phyloP scores from a whole-genome alignment of 1,140 invertebrate genomes.

The Pachypsylla venusta region DNA sequence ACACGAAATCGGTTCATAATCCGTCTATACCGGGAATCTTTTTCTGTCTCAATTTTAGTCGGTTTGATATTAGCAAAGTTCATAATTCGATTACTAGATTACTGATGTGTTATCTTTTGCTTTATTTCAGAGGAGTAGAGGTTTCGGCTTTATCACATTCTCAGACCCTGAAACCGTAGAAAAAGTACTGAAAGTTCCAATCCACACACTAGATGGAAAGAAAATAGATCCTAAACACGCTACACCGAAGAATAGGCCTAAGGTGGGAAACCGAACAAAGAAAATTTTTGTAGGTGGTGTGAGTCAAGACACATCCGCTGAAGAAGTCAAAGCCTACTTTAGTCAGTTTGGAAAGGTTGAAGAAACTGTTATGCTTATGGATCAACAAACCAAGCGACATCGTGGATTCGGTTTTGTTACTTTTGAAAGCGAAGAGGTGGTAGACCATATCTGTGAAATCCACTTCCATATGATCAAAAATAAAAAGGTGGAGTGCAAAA shows the following conservation, averaged over 20 bases:
- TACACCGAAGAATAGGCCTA: conserved; percentile 76
- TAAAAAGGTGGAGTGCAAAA: conserved; percentile 86
- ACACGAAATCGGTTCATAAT: too few relatives aligned
- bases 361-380: conserved; percentile 88
- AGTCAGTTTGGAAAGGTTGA: conserved; percentile 81
- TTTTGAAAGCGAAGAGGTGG: conserved; percentile 80
- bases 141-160: conserved; percentile 88
- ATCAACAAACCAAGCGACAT: conserved; percentile 82
- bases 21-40: too few relatives aligned
- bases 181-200: conserved; percentile 74
- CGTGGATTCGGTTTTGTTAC: conserved; percentile 84
- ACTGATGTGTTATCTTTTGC: conserved; percentile 15
- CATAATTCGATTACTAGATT: background rate
- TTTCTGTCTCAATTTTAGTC: too few relatives aligned
- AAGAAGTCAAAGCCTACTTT: conserved; percentile 83
- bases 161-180: conserved; percentile 74
- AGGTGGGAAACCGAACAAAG: conserved; percentile 70
- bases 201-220: conserved; percentile 85
- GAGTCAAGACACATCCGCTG: conserved; percentile 76
- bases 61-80: too few relatives aligned
- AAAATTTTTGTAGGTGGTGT: conserved; percentile 87
- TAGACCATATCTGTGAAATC: conserved; percentile 80
- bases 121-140: conserved; percentile 66
- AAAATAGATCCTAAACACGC: conserved; percentile 89
- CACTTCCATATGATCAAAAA: conserved; percentile 88